Evolutionary conservation across 2,113 vertebrate genomes (phyloP).

Genomic region (Salminus brasiliensis): DNA sequence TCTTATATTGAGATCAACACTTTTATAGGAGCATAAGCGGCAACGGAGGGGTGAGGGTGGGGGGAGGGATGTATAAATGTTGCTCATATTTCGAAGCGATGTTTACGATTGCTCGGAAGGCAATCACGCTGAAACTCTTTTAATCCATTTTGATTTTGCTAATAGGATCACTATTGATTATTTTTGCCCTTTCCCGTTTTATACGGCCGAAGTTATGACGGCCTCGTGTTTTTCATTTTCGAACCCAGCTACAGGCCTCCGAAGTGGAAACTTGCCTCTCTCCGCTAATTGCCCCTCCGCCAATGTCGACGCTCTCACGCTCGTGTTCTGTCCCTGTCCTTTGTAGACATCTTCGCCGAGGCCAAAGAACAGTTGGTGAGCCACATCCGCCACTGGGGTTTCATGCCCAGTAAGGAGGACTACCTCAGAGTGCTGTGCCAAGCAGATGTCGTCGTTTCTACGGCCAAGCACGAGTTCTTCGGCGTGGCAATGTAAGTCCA

Average conservation of each 20-base stretch:
- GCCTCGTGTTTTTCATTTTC: constrained; percentile 55
- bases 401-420: constrained; percentile 84
- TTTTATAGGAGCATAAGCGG: constrained; percentile 68
- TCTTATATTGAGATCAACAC: constrained; percentile 64
- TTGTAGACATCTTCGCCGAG: constrained; percentile 87
- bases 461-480: constrained; percentile 95
- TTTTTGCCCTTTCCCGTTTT: constrained; percentile 57
- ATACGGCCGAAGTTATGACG: constrained; percentile 53
- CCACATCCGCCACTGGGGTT: constrained; percentile 90
- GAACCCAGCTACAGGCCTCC: constrained; percentile 30
- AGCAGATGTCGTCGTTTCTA: constrained; percentile 94
- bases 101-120: constrained; percentile 64
- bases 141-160: constrained; percentile 71
- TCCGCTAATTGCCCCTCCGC: constrained; percentile 34
- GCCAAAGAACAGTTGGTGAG: constrained; percentile 78
- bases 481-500: constrained; percentile 94
- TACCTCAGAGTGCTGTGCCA: constrained; percentile 85
- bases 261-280: constrained; percentile 42
- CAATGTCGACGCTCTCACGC: constrained; percentile 33
- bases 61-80: constrained; percentile 65
- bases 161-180: constrained; percentile 70
- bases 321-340: constrained; percentile 57
- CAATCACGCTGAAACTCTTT: constrained; percentile 72
- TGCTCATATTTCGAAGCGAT: constrained; percentile 58
- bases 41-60: constrained; percentile 17